These are phyloP conservation scores for Chiridota heheva DNA, from an alignment of 35 echinoderm and acorn worm genomes.

Conservation along the genomic window DNA sequence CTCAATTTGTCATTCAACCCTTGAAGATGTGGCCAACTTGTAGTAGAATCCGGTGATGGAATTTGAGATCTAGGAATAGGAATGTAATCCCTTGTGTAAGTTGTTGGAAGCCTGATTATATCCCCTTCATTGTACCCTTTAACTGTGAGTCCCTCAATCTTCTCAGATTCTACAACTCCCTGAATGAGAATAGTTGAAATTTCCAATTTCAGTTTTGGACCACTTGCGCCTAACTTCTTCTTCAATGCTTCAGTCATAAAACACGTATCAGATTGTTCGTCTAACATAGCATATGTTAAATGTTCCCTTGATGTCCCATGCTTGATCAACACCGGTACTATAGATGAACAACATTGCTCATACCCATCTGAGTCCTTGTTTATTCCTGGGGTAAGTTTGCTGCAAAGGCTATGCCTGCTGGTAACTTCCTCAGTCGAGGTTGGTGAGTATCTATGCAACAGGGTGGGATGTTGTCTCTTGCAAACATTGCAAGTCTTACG, in stretches of 20 bases:
- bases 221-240: not conserved
- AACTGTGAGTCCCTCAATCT: slow-evolving; percentile 47
- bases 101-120: slow-evolving; percentile 31
- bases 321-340: slow-evolving; percentile 18
- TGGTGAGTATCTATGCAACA: slow-evolving; percentile 53
- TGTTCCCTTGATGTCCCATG: not conserved
- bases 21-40: slow-evolving; percentile 50
- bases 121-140: slow-evolving; percentile 19
- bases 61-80: slow-evolving; percentile 57
- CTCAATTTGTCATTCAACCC: not conserved
- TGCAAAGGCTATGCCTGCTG: no score
- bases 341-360: not conserved
- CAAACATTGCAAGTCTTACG: slow-evolving; percentile 39
- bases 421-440: no score
- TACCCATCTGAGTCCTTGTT: no score
- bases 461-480: slow-evolving; percentile 47
- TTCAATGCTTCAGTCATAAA: not conserved
- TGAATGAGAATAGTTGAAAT: slow-evolving; percentile 45
- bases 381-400: no score
- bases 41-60: slow-evolving; percentile 53
- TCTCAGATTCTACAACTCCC: slow-evolving; percentile 22
- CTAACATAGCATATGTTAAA: slow-evolving; percentile 12
- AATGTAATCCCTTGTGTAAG: slow-evolving; percentile 58
- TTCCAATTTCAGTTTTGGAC: slow-evolving; percentile 20
- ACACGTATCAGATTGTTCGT: slow-evolving; percentile 11